Base-by-base conservation (phyloP, 1,140 invertebrate genomes). In the Zaprionus gabonicus region DNA sequence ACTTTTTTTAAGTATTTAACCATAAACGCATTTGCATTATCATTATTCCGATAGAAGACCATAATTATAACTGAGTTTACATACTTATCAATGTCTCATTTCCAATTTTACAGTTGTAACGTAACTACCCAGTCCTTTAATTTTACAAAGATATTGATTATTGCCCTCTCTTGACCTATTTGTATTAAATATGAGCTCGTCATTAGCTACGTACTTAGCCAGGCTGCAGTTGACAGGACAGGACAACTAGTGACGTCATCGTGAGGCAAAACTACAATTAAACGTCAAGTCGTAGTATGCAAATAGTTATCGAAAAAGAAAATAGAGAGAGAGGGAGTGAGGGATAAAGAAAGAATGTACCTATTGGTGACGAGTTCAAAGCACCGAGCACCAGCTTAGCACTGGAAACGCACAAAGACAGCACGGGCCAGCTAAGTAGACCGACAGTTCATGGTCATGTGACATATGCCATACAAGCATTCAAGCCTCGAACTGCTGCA, bases 361-460 rank as follows among this genome's bases (percentile, higher is more conserved):
- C 63, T 46, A 75, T 71, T 64, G 55, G 34, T 71, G 72, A 41
- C 68, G 46, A 71, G 68, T 76, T 76, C 68, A 76, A 65, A 76
- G 73, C 55, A 71, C 69, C 63, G 28, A 46, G n/a, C 1, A 20
- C 20, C 20, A 57, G 49, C 38, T 20, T 17, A 57, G 25, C n/a
- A 23, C 23, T 7, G 13, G 20, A 51, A 65, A 49, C 38, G 44
- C 17, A 31, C 53, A 46, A 51, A 41, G 10, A 46, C 20, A 25
- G 62, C 41, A 1, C 17, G 20, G 9, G 20, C 46, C 12, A 28
- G 25, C 62, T 65, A 60, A 65, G 57, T 72, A 56, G 71, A 73
- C n/a, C 70, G 71, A 49, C 71, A 77, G 75, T 77, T 77, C 75
- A 77, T 77, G 75, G 75, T 63, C 75, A 71, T 71, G 68, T 76